These are phyloP conservation scores for Halcyon leucocephala DNA, from an alignment of 2,797 vertebrate species.

Conservation along the genomic window DNA sequence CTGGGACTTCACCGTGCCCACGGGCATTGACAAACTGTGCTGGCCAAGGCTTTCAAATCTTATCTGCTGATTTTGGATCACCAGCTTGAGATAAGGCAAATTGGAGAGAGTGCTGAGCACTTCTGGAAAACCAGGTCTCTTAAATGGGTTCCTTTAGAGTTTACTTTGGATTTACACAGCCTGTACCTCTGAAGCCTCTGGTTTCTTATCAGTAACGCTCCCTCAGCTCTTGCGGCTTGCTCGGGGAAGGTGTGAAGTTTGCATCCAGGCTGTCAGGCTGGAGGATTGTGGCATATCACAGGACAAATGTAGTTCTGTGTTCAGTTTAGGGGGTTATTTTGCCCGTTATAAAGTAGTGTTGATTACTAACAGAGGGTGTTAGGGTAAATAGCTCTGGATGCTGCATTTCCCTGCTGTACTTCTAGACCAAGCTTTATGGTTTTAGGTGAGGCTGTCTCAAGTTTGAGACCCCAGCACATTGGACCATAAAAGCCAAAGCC, in stretches of 20 bases:
- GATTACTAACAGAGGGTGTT: not conserved
- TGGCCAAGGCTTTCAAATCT: not conserved
- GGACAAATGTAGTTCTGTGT: not conserved
- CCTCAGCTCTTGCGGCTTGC: not conserved
- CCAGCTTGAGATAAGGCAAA: not conserved
- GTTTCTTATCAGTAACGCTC: not conserved
- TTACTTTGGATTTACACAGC: not conserved
- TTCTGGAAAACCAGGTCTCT: not conserved
- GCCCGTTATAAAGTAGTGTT: not conserved
- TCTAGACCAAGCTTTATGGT: not conserved
- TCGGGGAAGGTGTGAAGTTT: not conserved
- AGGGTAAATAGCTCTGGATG: not conserved
- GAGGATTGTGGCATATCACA: not conserved
- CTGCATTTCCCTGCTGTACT: not conserved
- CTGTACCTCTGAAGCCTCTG: not conserved
- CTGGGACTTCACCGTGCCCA: fast-evolving
- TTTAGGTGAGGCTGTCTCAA: not conserved
- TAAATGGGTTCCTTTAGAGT: not conserved
- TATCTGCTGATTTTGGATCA: not conserved
- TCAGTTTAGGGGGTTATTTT: not conserved
- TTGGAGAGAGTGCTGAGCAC: not conserved
- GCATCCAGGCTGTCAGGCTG: not conserved
- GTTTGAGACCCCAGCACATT: not conserved
- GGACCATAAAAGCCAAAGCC: not conserved
- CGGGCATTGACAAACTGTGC: fast-evolving